Evolutionary conservation across 1,140 invertebrate species (phyloP), one percentile per base, ranked within the genome.

Genomic region (Limonius californicus): DNA sequence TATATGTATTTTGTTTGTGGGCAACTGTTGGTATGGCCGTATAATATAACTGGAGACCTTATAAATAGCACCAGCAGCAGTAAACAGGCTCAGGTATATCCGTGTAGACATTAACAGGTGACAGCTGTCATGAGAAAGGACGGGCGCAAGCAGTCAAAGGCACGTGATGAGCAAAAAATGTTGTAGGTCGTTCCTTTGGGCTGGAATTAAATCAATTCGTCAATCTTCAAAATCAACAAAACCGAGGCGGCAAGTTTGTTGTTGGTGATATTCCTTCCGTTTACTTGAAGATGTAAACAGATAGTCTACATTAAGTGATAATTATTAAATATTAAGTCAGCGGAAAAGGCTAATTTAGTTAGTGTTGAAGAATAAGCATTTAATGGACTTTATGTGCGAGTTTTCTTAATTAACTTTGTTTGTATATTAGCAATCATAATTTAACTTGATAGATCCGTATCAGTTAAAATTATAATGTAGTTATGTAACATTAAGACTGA

Each of bases 51-150:
- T 50, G 9, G 45, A 50, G 45, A 19, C 45, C 20, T 50, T 50
- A 50, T 50, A 50, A 50, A 50, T 50, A 50, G 45, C 45, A 50
- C 45, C 45, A 50, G 45, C 14, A 50, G 45, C 45, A 50, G 45
- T 50, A 50, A 50, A 50, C 45, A 50, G 45, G 20, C 45, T 18
- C 45, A 50, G 45, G 45, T 50, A 50, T 50, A 50, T 50, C 45
- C 45, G 16, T 45, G 43, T 50, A 50, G 45, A 50, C 45, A 21
- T 50, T 50, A 50, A 50, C 45, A 50, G 45, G 45, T 50, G 45
- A 50, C 45, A 50, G 45, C 45, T 50, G 45, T 50, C 45, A 50
- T 21, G 45, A 2, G 16, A 50, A 50, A 3, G 16, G 45, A 50
- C 45, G 20, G 20, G 16, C 45, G 15, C 45, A 18, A 19, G 7